phyloP scores from a whole-genome alignment of 2,797 vertebrate genomes.

The Galagoides demidoff region DNA sequence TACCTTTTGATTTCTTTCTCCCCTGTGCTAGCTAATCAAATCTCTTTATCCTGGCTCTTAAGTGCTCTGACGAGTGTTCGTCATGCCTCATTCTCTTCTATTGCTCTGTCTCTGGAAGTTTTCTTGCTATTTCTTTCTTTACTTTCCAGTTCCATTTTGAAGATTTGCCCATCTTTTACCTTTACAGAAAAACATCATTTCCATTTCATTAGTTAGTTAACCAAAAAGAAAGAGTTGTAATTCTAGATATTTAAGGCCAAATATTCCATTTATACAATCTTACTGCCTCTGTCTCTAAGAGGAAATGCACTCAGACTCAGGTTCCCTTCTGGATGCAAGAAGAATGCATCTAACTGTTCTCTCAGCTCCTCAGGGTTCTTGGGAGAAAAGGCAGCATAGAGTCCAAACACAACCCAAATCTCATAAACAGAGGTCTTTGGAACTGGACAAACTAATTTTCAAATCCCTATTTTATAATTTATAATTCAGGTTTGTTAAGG shows the following conservation, averaged over 20 bases:
- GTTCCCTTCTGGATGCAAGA: background rate
- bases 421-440: background rate
- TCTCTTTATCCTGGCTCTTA: conserved; percentile 44
- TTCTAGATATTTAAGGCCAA: background rate
- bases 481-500: background rate
- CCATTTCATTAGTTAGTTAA: conserved; percentile 48
- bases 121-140: conserved; percentile 48
- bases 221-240: background rate
- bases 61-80: background rate
- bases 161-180: conserved; percentile 22
- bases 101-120: conserved; percentile 58
- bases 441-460: background rate
- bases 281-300: background rate
- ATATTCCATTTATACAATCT: background rate
- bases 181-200: conserved; percentile 42
- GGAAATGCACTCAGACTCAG: background rate
- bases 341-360: background rate
- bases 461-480: background rate
- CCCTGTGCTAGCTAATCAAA: conserved; percentile 66
- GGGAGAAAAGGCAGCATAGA: rapidly evolving
- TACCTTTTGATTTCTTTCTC: conserved; percentile 47
- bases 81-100: conserved; percentile 18
- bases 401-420: background rate
- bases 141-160: background rate
- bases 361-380: background rate